phyloP scores from a whole-genome alignment of 2,888 invertebrate species.

The Erebia ligea region DNA sequence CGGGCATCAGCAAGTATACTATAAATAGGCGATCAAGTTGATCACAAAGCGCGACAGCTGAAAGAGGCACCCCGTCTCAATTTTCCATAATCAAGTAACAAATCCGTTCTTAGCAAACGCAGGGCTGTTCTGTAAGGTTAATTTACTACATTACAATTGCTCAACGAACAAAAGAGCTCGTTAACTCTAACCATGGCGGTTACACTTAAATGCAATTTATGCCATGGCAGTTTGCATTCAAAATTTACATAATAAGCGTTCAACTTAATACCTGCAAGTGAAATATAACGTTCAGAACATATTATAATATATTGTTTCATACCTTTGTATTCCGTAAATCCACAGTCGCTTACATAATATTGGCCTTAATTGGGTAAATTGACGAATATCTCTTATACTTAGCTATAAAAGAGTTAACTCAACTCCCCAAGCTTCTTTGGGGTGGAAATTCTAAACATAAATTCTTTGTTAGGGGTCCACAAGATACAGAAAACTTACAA shows the following conservation, averaged over 20 bases:
- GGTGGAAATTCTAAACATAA: too few relatives aligned
- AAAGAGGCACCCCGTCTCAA: not conserved
- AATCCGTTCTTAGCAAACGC: conserved; percentile 6
- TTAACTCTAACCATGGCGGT: conserved; percentile 15
- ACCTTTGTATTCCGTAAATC: not conserved
- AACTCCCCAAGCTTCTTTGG: too few relatives aligned
- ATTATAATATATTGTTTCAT: not conserved
- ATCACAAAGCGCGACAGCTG: conserved; percentile 5
- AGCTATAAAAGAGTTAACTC: too few relatives aligned
- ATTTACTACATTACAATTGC: conserved; percentile 14
- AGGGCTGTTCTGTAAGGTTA: conserved; percentile 10
- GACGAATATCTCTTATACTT: too few relatives aligned
- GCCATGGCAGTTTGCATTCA: not conserved
- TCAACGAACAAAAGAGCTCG: conserved; percentile 18
- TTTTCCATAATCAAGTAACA: conserved; percentile 11
- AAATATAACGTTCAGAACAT: not conserved
- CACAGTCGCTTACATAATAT: not conserved
- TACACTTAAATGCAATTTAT: conserved; percentile 15
- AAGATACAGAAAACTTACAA: too few relatives aligned
- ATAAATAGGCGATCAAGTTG: not conserved
- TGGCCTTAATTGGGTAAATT: too few relatives aligned
- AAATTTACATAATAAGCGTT: not conserved
- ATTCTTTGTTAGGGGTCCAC: too few relatives aligned
- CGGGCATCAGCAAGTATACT: too few relatives aligned
- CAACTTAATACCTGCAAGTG: not conserved